Percentiles rank a stretch among this genome's conserved stretches.
Conservation (phyloP, 2,888 invertebrate genomes). For the Cerceris ruficornis region DNA sequence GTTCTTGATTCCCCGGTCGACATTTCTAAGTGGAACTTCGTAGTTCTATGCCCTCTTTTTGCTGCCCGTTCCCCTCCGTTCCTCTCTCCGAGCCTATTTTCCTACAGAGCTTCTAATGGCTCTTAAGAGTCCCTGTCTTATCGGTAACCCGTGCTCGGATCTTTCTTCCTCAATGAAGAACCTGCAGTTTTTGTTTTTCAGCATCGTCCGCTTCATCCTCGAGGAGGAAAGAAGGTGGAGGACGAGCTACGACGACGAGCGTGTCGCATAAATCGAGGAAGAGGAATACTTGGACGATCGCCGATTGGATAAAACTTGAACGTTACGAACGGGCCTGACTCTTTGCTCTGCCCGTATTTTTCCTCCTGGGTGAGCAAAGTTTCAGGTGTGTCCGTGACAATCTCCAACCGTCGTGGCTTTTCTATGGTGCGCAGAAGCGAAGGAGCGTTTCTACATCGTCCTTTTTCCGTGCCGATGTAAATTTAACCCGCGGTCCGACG, state of each 20-base stretch:
- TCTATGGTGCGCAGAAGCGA: not conserved
- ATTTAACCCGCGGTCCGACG: too few relatives aligned
- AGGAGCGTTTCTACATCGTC: not conserved
- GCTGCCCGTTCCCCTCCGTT: conserved; percentile 27
- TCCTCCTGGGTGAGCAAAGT: conserved; percentile 90
- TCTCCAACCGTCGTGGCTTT: conserved; percentile 40
- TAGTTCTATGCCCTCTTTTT: conserved; percentile 36
- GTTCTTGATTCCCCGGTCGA: conserved; percentile 50
- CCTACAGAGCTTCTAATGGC: conserved; percentile 39
- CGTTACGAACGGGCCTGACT: conserved; percentile 90
- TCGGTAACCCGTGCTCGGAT: conserved; percentile 46
- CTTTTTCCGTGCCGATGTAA: too few relatives aligned
- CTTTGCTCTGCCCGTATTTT: conserved; percentile 89
- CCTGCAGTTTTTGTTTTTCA: conserved; percentile 30
- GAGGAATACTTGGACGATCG: not conserved
- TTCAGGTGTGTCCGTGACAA: conserved; percentile 89
- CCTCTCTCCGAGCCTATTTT: conserved; percentile 39
- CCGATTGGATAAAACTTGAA: conserved; percentile 49
- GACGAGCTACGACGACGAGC: conserved; percentile 5
- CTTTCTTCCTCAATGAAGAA: conserved; percentile 40
- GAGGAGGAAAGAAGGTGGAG: too few relatives aligned
- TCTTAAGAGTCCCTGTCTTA: conserved; percentile 47
- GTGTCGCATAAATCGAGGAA: conserved; percentile 9
- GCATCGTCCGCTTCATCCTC: conserved; percentile 9
- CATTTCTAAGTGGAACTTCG: conserved; percentile 46